phyloP scores from a whole-genome alignment of 1,140 invertebrate species.

The Microplitis mediator region DNA sequence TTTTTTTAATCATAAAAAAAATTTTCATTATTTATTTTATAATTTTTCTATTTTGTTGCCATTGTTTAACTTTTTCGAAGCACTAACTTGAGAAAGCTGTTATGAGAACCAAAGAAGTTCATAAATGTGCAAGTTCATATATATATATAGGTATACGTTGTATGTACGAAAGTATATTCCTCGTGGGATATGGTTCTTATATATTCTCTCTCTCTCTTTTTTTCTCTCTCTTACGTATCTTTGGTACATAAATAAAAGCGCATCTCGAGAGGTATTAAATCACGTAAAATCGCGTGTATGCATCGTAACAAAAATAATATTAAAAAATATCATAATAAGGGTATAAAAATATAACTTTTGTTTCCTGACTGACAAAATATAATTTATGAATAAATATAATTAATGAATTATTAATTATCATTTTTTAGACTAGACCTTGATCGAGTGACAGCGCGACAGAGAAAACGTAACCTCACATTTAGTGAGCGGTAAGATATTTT shows the following conservation, averaged over 20 bases:
- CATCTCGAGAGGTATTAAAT: conserved; percentile 53
- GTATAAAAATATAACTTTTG: not conserved
- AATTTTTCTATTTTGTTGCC: too few species aligned
- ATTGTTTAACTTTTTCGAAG: not conserved
- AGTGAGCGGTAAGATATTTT: too few species aligned
- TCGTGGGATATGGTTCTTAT: not conserved
- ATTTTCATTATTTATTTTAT: too few species aligned
- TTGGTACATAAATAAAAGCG: conserved; percentile 60
- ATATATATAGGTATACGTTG: not conserved
- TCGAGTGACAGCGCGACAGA: too few species aligned
- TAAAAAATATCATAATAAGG: not conserved
- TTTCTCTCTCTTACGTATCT: conserved; percentile 40
- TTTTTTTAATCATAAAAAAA: not conserved
- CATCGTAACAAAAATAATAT: conserved; percentile 27
- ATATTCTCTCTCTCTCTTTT: conserved; percentile 1
- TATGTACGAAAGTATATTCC: not conserved
- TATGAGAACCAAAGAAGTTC: not conserved
- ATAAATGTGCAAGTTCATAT: not conserved
- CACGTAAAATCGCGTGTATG: conserved; percentile 43
- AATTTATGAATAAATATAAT: too few species aligned
- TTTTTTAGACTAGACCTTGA: too few species aligned
- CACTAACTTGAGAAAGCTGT: not conserved
- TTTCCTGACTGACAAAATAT: too few species aligned
- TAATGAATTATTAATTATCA: too few species aligned
- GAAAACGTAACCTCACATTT: too few species aligned